Evolutionary conservation across 1,140 invertebrate genomes (phyloP), one percentile per base, ranked within the genome.

Genomic region (Micrasema minimum): DNA sequence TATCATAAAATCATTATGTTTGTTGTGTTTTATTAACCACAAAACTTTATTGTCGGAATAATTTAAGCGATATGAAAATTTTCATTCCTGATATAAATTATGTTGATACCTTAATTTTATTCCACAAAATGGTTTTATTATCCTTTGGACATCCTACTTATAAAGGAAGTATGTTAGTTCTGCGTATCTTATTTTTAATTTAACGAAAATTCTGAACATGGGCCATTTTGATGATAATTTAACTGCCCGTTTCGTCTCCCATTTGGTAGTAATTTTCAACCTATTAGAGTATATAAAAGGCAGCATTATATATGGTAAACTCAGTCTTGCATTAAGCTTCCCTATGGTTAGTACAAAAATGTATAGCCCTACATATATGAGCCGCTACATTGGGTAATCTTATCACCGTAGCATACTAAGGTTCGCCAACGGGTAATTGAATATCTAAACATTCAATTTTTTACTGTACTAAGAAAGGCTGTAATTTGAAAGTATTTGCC

Each of bases 401-500:
- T 66, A 74, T 74, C 69, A 74, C 66, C 16, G 59, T 26, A 65
- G 55, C 43, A 64, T 53, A 57, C 71, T 66, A 51, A 50, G 43
- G 68, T 65, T 37, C 67, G 57, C 31, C 57, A 68, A 65, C 37
- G 69, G 57, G 65, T 74, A 74, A 74, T 74, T 71, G 68, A 74
- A 71, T 74, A 74, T 71, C 72, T 74, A 68, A 74, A 69, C 69
- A 74, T 74, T 74, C 72, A 71, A 74, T 74, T 74, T 74, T 71
- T 68, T 41, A 41, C 45, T 46, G 62, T 64, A 23, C 46, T 48
- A 16, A 51, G 72, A 50, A 73, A 69, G 68, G 38, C 68, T 66
- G 55, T 74, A 74, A 74, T 74, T 74, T 55, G 18, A 46, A n/a
- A 46, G 41, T 61, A 67, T 73, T 73, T 73, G 50, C 48, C 48